Evolutionary conservation across 2,113 vertebrate genomes (phyloP).

Genomic region (Lates calcarifer): DNA sequence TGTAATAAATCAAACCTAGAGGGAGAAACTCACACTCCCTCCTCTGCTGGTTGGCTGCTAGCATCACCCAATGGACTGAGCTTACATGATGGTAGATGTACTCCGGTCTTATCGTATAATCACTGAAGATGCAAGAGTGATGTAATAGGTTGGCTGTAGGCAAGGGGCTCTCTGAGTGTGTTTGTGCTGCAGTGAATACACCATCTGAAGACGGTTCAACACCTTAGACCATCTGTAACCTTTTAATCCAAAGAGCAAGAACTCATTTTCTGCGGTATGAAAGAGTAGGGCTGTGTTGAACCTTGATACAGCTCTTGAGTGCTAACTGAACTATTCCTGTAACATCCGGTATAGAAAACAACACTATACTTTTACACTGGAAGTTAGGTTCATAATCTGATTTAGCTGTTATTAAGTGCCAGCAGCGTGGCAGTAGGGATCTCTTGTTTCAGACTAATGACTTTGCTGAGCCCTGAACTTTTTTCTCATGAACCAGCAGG

Average conservation of each 20-base stretch:
- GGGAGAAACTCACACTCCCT: slow-evolving; percentile 59
- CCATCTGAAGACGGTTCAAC: slow-evolving; percentile 31
- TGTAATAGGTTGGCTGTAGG: slow-evolving; percentile 47
- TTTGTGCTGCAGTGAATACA: slow-evolving; percentile 42
- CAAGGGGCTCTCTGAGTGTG: slow-evolving; percentile 18
- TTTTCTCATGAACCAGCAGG: background rate
- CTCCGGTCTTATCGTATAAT: slow-evolving; percentile 55
- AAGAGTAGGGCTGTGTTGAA: background rate
- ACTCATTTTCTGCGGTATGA: background rate
- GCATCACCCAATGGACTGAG: slow-evolving; percentile 53
- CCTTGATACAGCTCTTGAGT: background rate
- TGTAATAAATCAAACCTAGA: slow-evolving; percentile 78
- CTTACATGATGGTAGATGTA: slow-evolving; percentile 48
- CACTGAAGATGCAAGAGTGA: slow-evolving; percentile 42
- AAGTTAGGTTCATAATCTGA: background rate
- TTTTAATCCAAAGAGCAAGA: slow-evolving; percentile 44
- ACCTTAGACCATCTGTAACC: slow-evolving; percentile 26
- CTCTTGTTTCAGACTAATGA: background rate
- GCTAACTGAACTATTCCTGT: background rate
- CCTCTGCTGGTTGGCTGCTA: slow-evolving; percentile 48
- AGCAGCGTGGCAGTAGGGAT: background rate
- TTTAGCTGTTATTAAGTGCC: background rate
- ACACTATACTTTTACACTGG: background rate
- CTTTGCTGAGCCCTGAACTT: background rate
- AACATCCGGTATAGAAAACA: background rate